Conservation (phyloP, 2,888 invertebrate genomes). For the Callosobruchus maculatus region DNA sequence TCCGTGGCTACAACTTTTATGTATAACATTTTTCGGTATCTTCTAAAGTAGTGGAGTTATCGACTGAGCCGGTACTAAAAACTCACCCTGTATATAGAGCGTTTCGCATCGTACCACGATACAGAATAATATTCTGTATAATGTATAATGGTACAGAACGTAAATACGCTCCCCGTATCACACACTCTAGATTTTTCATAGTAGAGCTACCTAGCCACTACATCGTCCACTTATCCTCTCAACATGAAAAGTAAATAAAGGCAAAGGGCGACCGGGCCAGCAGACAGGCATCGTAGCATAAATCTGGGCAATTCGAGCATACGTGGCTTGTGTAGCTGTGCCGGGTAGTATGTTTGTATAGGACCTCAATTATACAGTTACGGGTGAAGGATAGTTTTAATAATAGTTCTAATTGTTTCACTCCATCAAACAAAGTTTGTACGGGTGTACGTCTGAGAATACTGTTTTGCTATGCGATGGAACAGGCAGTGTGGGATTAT, state of each 20-base stretch:
- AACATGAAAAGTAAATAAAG: neutral
- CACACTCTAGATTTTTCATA: too few relatives aligned
- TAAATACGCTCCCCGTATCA: too few relatives aligned
- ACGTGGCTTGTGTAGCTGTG: neutral
- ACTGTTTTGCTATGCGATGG: neutral
- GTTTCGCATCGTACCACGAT: too few relatives aligned
- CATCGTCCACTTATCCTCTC: neutral
- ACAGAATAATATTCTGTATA: too few relatives aligned
- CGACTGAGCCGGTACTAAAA: too few relatives aligned
- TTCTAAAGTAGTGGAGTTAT: too few relatives aligned
- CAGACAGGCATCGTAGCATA: neutral
- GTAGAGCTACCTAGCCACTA: neutral
- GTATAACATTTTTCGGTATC: too few relatives aligned
- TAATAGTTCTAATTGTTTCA: neutral
- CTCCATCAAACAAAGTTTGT: neutral
- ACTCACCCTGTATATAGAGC: too few relatives aligned
- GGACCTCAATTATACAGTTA: neutral
- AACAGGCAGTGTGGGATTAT: neutral
- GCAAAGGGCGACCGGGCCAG: neutral
- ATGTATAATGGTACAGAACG: too few relatives aligned
- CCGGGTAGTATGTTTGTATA: neutral
- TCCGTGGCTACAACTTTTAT: too few relatives aligned
- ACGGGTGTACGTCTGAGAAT: neutral
- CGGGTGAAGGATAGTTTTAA: neutral
- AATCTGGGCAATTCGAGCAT: neutral